These are phyloP conservation scores for Oreohelix idahoensis DNA, from an alignment of 1,140 invertebrate genomes.

Conservation along the genomic window DNA sequence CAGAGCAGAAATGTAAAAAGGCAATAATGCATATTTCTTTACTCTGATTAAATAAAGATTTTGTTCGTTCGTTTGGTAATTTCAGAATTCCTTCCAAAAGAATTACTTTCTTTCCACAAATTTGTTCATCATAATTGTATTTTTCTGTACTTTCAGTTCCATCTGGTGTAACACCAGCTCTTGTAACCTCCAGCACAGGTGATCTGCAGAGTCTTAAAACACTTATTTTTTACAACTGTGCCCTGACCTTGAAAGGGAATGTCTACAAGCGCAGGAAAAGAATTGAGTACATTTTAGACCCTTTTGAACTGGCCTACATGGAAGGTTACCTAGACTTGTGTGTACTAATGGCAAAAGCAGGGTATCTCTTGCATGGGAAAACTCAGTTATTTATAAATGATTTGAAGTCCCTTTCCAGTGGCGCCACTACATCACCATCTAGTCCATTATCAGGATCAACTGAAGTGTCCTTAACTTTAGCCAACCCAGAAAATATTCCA, in stretches of 20 bases:
- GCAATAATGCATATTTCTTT: too few relatives aligned
- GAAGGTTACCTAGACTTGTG: constrained; percentile 27
- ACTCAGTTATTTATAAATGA: neutral
- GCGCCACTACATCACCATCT: neutral
- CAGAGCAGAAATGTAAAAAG: too few relatives aligned
- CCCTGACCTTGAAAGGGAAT: constrained; percentile 34
- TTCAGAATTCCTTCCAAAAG: too few relatives aligned
- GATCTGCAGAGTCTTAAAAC: constrained; percentile 23
- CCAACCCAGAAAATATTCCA: constrained; percentile 2
- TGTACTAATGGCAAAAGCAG: constrained; percentile 14
- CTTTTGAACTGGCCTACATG: constrained; percentile 48
- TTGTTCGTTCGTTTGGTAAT: too few relatives aligned
- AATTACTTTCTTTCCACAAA: too few relatives aligned
- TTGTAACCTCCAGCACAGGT: constrained; percentile 24
- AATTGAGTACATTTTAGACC: constrained; percentile 44
- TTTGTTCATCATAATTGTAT: neutral
- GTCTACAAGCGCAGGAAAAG: constrained; percentile 28
- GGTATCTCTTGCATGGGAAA: constrained; percentile 3
- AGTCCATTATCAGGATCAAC: too few relatives aligned
- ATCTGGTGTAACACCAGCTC: constrained; percentile 30
- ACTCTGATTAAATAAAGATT: too few relatives aligned
- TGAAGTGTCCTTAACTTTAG: constrained; percentile 2
- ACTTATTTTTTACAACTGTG: constrained; percentile 43
- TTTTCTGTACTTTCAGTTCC: constrained; percentile 11
- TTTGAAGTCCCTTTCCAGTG: neutral